Conservation (phyloP, 2,888 invertebrate species). For the Erynnis tages region DNA sequence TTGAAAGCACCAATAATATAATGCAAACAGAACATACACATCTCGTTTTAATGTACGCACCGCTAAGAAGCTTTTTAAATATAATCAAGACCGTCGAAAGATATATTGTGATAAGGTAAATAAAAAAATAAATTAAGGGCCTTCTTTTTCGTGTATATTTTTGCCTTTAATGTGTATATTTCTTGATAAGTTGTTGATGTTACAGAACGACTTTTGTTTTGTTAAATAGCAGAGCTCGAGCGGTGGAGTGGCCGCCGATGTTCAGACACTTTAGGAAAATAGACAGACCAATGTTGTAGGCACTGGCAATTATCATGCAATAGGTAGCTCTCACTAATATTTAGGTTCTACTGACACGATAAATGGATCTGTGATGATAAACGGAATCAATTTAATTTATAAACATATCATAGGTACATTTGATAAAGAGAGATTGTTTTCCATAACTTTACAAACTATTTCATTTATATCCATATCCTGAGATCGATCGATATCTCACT, state of each 20-base stretch:
- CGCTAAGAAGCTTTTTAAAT: constrained; percentile 40
- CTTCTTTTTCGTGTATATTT: constrained; percentile 48
- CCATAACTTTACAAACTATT: too few relatives aligned
- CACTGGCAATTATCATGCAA: constrained; percentile 48
- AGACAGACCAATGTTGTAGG: constrained; percentile 56
- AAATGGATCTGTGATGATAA: neutral
- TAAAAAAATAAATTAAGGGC: constrained; percentile 54
- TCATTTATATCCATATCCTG: too few relatives aligned
- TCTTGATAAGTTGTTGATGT: constrained; percentile 63
- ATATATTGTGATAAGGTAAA: constrained; percentile 47
- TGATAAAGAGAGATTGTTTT: too few relatives aligned
- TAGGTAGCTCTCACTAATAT: constrained; percentile 23
- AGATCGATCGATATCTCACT: neutral
- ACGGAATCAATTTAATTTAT: neutral
- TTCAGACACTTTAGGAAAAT: constrained; percentile 66
- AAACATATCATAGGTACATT: too few relatives aligned
- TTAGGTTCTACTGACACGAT: neutral
- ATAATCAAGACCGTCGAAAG: constrained; percentile 45
- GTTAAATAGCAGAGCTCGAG: constrained; percentile 58
- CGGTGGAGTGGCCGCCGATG: constrained; percentile 50
- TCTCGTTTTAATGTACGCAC: constrained; percentile 29
- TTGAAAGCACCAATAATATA: constrained; percentile 18
- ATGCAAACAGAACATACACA: constrained; percentile 24
- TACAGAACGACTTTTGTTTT: constrained; percentile 63
- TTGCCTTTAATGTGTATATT: constrained; percentile 44